Percentiles rank a stretch among this genome's conserved stretches.
Conservation (phyloP, 1,140 invertebrate species). For the Aphidius gifuensis region DNA sequence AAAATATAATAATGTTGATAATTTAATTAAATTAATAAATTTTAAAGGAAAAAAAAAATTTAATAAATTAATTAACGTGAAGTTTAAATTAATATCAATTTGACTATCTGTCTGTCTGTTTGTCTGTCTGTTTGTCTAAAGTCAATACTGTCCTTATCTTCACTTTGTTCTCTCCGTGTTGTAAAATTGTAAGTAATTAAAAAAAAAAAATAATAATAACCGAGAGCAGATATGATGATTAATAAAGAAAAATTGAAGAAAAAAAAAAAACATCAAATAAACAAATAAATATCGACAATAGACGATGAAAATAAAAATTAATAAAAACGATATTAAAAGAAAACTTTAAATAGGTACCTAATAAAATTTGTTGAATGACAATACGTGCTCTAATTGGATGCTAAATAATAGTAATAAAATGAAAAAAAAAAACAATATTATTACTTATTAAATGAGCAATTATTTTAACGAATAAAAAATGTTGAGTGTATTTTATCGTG, state of each 20-base stretch:
- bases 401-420: slow-evolving; percentile 9
- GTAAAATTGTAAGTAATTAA: slow-evolving; percentile 44
- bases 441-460: background rate
- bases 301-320: slow-evolving; percentile 31
- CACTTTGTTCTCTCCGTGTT: slow-evolving; percentile 51
- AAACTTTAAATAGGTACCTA: slow-evolving; percentile 27
- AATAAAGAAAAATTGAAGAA: slow-evolving; percentile 11
- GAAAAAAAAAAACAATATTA: slow-evolving; percentile 13
- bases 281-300: slow-evolving; percentile 32
- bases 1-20: slow-evolving; percentile 1
- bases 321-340: slow-evolving; percentile 14
- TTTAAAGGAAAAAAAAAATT: slow-evolving; percentile 10
- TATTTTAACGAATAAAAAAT: no score
- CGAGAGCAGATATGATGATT: slow-evolving; percentile 7
- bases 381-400: slow-evolving; percentile 44
- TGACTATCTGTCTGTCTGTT: slow-evolving; percentile 47
- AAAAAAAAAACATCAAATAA: slow-evolving; percentile 22
- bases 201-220: slow-evolving; percentile 22
- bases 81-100: slow-evolving; percentile 24
- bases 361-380: slow-evolving; percentile 53
- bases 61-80: slow-evolving; percentile 10
- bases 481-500: no score
- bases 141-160: slow-evolving; percentile 39
- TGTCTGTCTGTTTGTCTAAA: slow-evolving; percentile 45
- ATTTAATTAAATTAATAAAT: slow-evolving; percentile 17